phyloP scores from a whole-genome alignment of 2,797 vertebrate species.

The Sebastes minor region DNA sequence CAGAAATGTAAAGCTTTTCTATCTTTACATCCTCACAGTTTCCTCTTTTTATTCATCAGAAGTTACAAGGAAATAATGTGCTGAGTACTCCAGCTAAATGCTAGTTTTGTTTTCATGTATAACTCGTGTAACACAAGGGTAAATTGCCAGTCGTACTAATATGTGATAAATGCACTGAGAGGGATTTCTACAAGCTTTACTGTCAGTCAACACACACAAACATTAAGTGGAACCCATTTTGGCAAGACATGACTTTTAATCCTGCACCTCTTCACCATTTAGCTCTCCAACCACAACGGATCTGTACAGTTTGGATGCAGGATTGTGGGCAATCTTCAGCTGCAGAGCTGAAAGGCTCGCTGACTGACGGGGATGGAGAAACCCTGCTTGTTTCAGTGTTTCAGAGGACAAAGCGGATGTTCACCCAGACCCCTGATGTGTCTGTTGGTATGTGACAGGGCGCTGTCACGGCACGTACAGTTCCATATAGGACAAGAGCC shows the following conservation, averaged over 20 bases:
- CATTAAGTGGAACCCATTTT: neutral
- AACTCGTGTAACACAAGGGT: neutral
- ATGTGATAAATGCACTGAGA: neutral
- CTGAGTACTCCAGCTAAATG: neutral
- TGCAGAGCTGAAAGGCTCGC: neutral
- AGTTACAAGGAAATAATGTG: neutral
- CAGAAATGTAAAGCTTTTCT: neutral
- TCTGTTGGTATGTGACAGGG: conserved; percentile 34
- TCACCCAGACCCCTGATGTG: neutral
- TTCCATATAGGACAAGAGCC: conserved; percentile 17
- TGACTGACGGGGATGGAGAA: neutral
- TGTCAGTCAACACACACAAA: neutral
- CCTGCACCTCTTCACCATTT: neutral
- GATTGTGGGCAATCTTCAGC: conserved; percentile 21
- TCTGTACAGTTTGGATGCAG: conserved; percentile 5
- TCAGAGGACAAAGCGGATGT: conserved; percentile 22
- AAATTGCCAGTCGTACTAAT: neutral
- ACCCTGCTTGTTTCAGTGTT: neutral
- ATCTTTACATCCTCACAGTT: neutral
- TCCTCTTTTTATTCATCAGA: neutral
- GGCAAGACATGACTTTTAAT: neutral
- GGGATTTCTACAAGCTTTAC: neutral
- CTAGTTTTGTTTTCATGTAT: neutral
- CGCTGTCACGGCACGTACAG: conserved; percentile 1
- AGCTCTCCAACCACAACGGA: conserved; percentile 15